These are phyloP conservation scores for Liopterus haemorrhoidalis DNA, from an alignment of 2,888 invertebrate genomes.

Conservation along the genomic window DNA sequence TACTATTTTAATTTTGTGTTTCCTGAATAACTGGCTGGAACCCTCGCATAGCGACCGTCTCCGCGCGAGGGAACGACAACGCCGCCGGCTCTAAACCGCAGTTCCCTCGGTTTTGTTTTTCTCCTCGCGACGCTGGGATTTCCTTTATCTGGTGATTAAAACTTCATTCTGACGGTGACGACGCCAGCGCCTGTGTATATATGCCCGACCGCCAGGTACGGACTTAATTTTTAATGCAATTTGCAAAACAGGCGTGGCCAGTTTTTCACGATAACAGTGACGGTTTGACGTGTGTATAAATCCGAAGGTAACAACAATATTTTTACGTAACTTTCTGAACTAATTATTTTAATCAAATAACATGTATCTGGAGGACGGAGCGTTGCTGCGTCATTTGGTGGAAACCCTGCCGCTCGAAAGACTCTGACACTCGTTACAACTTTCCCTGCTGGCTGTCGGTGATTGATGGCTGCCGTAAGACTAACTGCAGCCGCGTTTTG, in stretches of 20 bases:
- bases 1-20: too few relatives aligned
- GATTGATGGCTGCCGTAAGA: slow-evolving; percentile 31
- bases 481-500: too few relatives aligned
- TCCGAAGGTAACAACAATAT: too few relatives aligned
- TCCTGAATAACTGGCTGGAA: slow-evolving; percentile 11
- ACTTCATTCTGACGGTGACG: slow-evolving; percentile 48
- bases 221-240: slow-evolving; percentile 43
- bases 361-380: slow-evolving; percentile 27
- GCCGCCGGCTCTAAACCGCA: slow-evolving; percentile 32
- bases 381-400: slow-evolving; percentile 26
- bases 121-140: slow-evolving; percentile 45
- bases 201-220: slow-evolving; percentile 39
- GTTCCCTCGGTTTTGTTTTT: slow-evolving; percentile 41
- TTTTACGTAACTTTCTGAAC: too few relatives aligned
- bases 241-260: slow-evolving; percentile 38
- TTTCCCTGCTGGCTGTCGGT: slow-evolving; percentile 28
- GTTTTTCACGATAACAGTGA: slow-evolving; percentile 16
- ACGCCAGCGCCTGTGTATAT: too few relatives aligned
- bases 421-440: too few relatives aligned
- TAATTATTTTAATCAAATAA: slow-evolving; percentile 41
- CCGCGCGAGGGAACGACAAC: slow-evolving; percentile 18
- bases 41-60: slow-evolving; percentile 10
- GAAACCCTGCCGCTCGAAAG: too few relatives aligned
- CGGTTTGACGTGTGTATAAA: too few relatives aligned
- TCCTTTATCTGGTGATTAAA: slow-evolving; percentile 49